Percentiles rank a stretch among this genome's conserved stretches.
phyloP scores from a whole-genome alignment of 1,140 invertebrate species.

The Caenorhabditis remanei region DNA sequence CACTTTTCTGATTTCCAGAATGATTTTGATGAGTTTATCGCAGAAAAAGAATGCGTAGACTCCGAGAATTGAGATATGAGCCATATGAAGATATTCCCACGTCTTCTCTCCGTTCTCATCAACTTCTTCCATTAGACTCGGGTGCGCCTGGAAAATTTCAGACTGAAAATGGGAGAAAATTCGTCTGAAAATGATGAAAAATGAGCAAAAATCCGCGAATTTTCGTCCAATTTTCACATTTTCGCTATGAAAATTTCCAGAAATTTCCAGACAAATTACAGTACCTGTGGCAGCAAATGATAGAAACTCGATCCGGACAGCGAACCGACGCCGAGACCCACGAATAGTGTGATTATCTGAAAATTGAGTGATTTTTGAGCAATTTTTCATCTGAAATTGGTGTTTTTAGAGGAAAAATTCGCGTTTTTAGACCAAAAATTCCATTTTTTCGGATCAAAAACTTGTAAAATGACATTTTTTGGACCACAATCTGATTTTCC shows the following conservation, averaged over 20 bases:
- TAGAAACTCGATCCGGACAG: constrained; percentile 82
- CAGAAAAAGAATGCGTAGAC: constrained; percentile 77
- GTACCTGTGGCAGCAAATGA: constrained; percentile 82
- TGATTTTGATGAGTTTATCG: constrained; percentile 76
- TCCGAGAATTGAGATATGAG: constrained; percentile 74
- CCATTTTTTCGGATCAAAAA: too few relatives aligned
- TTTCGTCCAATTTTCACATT: neutral
- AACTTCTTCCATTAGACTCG: constrained; percentile 70
- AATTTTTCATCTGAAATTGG: too few relatives aligned
- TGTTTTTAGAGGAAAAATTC: too few relatives aligned
- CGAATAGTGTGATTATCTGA: constrained; percentile 81
- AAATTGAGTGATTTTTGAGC: too few relatives aligned
- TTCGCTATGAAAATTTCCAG: neutral
- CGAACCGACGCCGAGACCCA: constrained; percentile 83
- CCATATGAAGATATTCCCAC: constrained; percentile 71
- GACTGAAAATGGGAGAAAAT: neutral
- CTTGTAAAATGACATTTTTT: too few relatives aligned
- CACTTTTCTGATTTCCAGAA: constrained; percentile 75
- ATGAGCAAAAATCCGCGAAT: too few relatives aligned
- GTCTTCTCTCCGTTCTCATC: constrained; percentile 60
- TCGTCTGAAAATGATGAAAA: neutral
- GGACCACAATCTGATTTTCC: too few relatives aligned
- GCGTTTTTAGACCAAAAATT: too few relatives aligned
- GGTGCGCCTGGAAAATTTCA: constrained; percentile 56
- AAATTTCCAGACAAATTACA: neutral